phyloP scores from a whole-genome alignment of 2,888 invertebrate species.

The Dynastes maya region DNA sequence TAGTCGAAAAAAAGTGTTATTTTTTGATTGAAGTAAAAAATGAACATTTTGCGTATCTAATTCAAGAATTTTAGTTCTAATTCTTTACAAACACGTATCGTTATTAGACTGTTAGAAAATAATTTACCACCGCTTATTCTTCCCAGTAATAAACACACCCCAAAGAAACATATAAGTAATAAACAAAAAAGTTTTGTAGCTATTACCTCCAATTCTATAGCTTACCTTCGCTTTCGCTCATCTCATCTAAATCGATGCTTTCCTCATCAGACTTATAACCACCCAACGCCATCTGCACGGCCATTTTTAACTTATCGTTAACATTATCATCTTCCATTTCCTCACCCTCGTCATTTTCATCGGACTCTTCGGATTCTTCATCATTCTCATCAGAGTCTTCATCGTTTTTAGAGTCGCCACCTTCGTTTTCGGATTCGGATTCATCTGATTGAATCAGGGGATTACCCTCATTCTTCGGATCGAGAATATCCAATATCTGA shows the following conservation, averaged over 20 bases:
- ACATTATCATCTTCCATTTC: constrained; percentile 76
- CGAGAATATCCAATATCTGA: constrained; percentile 82
- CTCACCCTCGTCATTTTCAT: constrained; percentile 59
- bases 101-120: too few relatives aligned
- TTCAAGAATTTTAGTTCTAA: too few relatives aligned
- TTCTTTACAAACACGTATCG: too few relatives aligned
- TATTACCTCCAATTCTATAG: not conserved
- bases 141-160: too few relatives aligned
- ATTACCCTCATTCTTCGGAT: constrained; percentile 80
- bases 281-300: constrained; percentile 81
- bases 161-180: too few relatives aligned
- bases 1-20: too few relatives aligned
- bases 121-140: too few relatives aligned
- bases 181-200: too few relatives aligned
- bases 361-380: constrained; percentile 47
- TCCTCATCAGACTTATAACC: constrained; percentile 77
- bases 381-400: constrained; percentile 63
- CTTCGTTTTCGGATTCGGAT: constrained; percentile 65
- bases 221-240: constrained; percentile 82
- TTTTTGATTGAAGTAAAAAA: too few relatives aligned
- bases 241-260: constrained; percentile 82
- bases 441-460: constrained; percentile 73
- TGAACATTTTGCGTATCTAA: too few relatives aligned
- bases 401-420: constrained; percentile 63
- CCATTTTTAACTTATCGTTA: constrained; percentile 81